A percentile compares a stretch with the other conserved stretches of the same genome.
Evolutionary conservation across 2,888 invertebrate species (phyloP).

Genomic region (Athalia cordata): DNA sequence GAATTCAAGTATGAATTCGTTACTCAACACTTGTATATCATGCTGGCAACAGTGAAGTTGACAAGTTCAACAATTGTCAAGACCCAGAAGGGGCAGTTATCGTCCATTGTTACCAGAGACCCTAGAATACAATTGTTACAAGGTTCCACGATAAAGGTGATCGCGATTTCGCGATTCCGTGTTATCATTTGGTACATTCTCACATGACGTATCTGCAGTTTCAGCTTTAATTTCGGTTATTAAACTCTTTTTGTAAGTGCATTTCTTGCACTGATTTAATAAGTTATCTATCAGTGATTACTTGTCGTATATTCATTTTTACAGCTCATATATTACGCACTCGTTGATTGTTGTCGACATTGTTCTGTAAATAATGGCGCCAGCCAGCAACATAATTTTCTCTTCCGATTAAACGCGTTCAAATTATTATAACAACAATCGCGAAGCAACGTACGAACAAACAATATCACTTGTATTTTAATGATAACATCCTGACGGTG

Average conservation of each 20-base stretch:
- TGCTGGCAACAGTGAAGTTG: background rate
- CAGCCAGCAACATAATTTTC: conserved; percentile 38
- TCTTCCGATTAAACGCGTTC: background rate
- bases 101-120: conserved; percentile 44
- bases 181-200: background rate
- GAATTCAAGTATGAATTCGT: too few species aligned
- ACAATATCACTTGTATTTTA: too few species aligned
- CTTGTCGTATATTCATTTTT: background rate
- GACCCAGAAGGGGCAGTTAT: conserved; percentile 27
- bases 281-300: background rate
- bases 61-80: background rate
- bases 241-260: background rate
- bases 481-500: too few species aligned
- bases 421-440: background rate
- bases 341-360: conserved; percentile 42
- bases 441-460: too few species aligned
- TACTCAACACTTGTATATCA: too few species aligned
- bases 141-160: background rate
- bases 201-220: background rate
- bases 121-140: too few species aligned
- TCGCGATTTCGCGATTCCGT: conserved; percentile 36
- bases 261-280: too few species aligned
- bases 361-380: conserved; percentile 49
- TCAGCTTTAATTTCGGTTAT: background rate
- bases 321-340: background rate